Base-by-base conservation (phyloP, 2,113 vertebrate species). In the Pseudorectes ferrugineus region DNA sequence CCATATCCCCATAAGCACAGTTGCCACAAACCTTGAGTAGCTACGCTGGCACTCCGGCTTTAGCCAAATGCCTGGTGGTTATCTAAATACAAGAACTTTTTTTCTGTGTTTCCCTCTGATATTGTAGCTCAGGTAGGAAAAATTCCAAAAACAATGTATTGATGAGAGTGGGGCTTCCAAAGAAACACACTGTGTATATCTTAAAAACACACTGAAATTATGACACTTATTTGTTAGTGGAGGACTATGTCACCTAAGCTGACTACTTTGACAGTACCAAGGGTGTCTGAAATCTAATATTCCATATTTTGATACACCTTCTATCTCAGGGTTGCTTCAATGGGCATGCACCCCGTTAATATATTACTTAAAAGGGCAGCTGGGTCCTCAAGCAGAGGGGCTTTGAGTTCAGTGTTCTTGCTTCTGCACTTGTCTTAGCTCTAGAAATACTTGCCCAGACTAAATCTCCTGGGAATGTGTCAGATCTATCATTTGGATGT, bases 31-130 rank as follows among this genome's bases (percentile, higher is more conserved):
- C 57, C 66, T 93, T 76, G 77, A 76, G 75, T 65, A 85, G 45
- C 54, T 96, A 66, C 17, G 31, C 90, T 95, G 83, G 57, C 77
- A 42, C 33, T 87, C 61, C 68, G 61, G n/a, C n/a, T 89, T 87
- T 62, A 91, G 68, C 89, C 87, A 95, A 83, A 59, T 85, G 55
- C 74, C 91, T 38, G 36, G 38, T 92, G 61, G 33, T 95, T 96
- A 85, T 94, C 84, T 94, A 89, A 97, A 92, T 73, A 73, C 70
- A 93, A 93, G 40, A 96, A 92, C 33, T 66, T 93, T 88, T 92
- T 81, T 93, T 92, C 89, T 89, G 0, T 85, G 13, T 93, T 97
- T 95, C 48, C 36, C 52, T 89, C 59, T 49, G 87, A 88, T 87
- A 74, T 26, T 93, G 65, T 83, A 86, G 52, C 40, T 92, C 74